Percentiles rank a stretch among this genome's conserved stretches.
phyloP scores from a whole-genome alignment of 2,888 invertebrate genomes.

The Pammene aurita region DNA sequence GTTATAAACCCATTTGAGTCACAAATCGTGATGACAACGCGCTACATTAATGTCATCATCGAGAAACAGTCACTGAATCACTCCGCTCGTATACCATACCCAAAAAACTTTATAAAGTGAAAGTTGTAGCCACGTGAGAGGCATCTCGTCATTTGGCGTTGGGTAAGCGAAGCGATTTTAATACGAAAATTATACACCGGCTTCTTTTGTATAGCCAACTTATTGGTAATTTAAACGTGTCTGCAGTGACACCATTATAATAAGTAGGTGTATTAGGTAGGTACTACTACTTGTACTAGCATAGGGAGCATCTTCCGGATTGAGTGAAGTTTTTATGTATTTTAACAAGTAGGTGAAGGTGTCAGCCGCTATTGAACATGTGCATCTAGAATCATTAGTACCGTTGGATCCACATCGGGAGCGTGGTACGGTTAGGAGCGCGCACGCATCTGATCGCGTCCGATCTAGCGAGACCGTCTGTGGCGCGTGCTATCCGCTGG shows the following conservation, averaged over 20 bases:
- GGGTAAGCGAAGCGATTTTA: constrained; percentile 72
- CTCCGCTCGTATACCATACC: constrained; percentile 55
- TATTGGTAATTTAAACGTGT: constrained; percentile 13
- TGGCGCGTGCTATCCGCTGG: constrained; percentile 50
- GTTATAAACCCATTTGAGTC: background rate
- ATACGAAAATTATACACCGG: constrained; percentile 62
- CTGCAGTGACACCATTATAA: background rate
- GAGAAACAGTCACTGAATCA: constrained; percentile 46
- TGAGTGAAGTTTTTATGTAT: constrained; percentile 23
- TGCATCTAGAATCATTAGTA: constrained; percentile 65
- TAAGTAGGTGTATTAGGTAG: background rate
- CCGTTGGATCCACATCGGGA: constrained; percentile 73
- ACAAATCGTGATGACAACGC: constrained; percentile 20
- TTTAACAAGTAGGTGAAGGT: constrained; percentile 50
- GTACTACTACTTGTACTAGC: background rate
- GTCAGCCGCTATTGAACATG: constrained; percentile 54
- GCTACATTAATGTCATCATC: constrained; percentile 49
- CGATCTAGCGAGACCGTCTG: constrained; percentile 50
- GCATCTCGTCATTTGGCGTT: constrained; percentile 71
- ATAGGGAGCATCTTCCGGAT: constrained; percentile 3
- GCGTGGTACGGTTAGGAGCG: constrained; percentile 63
- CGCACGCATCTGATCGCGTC: constrained; percentile 51
- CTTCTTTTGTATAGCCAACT: constrained; percentile 42
- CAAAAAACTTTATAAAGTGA: constrained; percentile 79
- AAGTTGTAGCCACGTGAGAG: constrained; percentile 71